A percentile compares a stretch with the other conserved stretches of the same genome.
Evolutionary conservation across 1,140 invertebrate species (phyloP).

Genomic region (Brachionus koreanus): DNA sequence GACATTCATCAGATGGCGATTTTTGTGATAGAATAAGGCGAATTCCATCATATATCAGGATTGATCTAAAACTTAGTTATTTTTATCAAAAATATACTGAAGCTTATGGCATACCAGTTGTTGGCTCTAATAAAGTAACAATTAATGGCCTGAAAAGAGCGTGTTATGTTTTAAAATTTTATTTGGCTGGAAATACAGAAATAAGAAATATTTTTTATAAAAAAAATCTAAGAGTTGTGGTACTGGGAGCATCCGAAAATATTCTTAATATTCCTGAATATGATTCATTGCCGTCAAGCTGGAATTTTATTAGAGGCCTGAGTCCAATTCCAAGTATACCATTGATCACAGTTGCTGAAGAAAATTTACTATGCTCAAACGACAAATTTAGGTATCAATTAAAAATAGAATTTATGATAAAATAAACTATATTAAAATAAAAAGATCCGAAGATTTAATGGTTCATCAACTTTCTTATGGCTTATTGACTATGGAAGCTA

Average conservation of each 20-base stretch:
- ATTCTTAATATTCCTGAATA: constrained; percentile 39
- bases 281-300: neutral
- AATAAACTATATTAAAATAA: neutral
- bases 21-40: neutral
- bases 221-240: constrained; percentile 48
- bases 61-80: constrained; percentile 45
- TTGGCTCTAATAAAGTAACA: constrained; percentile 46
- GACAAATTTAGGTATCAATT: neutral
- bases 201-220: constrained; percentile 49
- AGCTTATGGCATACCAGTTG: constrained; percentile 52
- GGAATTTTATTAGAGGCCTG: constrained; percentile 11
- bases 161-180: constrained; percentile 50
- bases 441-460: neutral
- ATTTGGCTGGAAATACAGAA: constrained; percentile 48
- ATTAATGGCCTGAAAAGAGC: constrained; percentile 47
- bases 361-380: constrained; percentile 11
- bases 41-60: constrained; percentile 26
- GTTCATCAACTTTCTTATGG: constrained; percentile 42
- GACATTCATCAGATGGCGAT: neutral
- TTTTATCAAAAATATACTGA: constrained; percentile 53
- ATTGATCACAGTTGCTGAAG: constrained; percentile 10
- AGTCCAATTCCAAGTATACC: neutral
- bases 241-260: constrained; percentile 47
- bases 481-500: constrained; percentile 17
- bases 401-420: constrained; percentile 42